phyloP scores from a whole-genome alignment of 2,888 invertebrate genomes.

The Chouioia cunea region DNA sequence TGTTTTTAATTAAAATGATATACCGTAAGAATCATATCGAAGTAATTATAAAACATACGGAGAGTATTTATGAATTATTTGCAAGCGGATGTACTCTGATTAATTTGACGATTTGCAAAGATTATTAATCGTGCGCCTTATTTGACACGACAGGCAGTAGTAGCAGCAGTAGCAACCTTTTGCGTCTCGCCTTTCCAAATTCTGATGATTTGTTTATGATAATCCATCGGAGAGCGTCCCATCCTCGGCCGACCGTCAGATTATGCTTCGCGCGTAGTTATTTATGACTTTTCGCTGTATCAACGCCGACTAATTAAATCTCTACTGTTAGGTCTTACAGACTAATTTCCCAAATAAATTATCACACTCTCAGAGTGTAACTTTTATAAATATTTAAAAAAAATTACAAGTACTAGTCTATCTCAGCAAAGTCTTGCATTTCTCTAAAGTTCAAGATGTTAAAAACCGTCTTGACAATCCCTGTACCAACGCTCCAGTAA shows the following conservation, averaged over 20 bases:
- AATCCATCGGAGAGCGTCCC: constrained; percentile 55
- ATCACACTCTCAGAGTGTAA: constrained; percentile 1
- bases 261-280: constrained; percentile 41
- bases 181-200: constrained; percentile 56
- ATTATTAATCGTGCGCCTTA: constrained; percentile 56
- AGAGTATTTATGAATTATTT: background rate
- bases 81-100: constrained; percentile 23
- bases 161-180: constrained; percentile 25
- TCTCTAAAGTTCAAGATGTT: constrained; percentile 22
- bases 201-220: constrained; percentile 67
- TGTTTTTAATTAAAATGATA: too few species aligned
- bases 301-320: constrained; percentile 44
- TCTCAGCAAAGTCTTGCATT: too few species aligned
- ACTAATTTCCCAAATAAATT: background rate
- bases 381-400: constrained; percentile 24
- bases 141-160: constrained; percentile 38
- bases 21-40: too few species aligned
- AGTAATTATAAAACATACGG: background rate
- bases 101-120: constrained; percentile 52
- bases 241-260: constrained; percentile 21
- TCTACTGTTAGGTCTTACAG: constrained; percentile 13
- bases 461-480: constrained; percentile 49
- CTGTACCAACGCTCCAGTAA: constrained; percentile 54
- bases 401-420: too few species aligned
- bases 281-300: constrained; percentile 46